Base-by-base conservation (phyloP, 2,888 invertebrate species). In the Stomorhina lunata region DNA sequence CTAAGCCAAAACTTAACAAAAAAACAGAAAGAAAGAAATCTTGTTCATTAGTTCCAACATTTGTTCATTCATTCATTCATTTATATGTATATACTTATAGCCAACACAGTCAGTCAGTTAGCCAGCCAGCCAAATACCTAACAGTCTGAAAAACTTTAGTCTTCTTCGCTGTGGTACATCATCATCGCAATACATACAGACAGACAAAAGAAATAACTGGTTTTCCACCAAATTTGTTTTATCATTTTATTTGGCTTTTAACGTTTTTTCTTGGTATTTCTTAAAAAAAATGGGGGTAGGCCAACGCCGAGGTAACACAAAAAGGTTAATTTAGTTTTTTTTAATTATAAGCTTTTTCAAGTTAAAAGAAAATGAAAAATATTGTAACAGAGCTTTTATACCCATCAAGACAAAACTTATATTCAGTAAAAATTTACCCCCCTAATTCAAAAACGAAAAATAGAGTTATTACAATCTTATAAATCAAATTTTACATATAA, bases 131-230 rank as follows among this genome's bases (percentile, higher is more conserved):
- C 53, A 79, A 25, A 37, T 53, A 50, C 17, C 45, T 15, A 20
- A 12, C 7, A 17, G 37, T 17, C 43, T 72, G 40, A 72, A 57
- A 50, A 40, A 53, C 15, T 65, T 71, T 65, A 55, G 65, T 65
- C 29, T 55, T 45, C 50, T 80, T 43, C 40, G 57, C 20, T 68
- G 53, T 53, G 61, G 59, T 69, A 80, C 55, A 65, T 76, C 69
- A 68, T 69, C 63, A 29, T 22, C 10, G 9, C 37, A 29, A 45
- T 27, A 55, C 10, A 43, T 55, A 22, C 29, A 48, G 34, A 57
- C 9, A 69, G 22, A 17, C 20, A 17, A 27, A 55, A 27, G n/a
- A 50, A 37, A 69, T 34, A 77, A 80, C 80, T 65, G 69, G 80
- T 75, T 80, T 80, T 80, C 29, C 53, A 68, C 50, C 22, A 59